Conservation (phyloP, 2,888 invertebrate species). For the Phania funesta region DNA sequence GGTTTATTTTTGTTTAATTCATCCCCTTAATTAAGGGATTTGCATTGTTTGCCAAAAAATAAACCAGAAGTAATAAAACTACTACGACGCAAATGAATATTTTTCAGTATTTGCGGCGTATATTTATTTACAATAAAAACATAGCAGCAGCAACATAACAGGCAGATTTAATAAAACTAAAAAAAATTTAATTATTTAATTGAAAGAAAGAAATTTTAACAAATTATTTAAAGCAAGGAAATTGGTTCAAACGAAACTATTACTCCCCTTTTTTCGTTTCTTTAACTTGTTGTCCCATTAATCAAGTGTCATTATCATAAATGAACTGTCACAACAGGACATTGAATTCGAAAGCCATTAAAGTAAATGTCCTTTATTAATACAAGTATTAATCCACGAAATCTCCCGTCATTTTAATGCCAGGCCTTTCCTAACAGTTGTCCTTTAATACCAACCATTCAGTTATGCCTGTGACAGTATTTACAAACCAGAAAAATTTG, state of each 20-base stretch:
- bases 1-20: constrained; percentile 63
- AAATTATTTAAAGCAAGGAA: background rate
- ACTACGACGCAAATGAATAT: constrained; percentile 20
- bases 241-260: background rate
- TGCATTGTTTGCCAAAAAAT: constrained; percentile 59
- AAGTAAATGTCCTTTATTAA: constrained; percentile 43
- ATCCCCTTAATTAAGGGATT: constrained; percentile 68
- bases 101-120: constrained; percentile 12
- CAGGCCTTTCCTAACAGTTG: constrained; percentile 20
- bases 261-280: background rate
- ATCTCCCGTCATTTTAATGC: background rate
- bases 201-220: background rate
- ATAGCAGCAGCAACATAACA: no score
- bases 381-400: constrained; percentile 37
- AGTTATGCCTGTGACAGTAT: background rate
- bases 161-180: no score
- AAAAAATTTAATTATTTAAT: no score
- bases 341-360: constrained; percentile 61
- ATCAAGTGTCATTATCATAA: constrained; percentile 58
- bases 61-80: constrained; percentile 34
- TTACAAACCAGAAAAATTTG: constrained; percentile 46
- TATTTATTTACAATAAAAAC: background rate
- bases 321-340: constrained; percentile 64
- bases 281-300: constrained; percentile 41
- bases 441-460: constrained; percentile 27